Base-by-base conservation (phyloP, 2,888 invertebrate genomes). In the Metopia argyrocephala region DNA sequence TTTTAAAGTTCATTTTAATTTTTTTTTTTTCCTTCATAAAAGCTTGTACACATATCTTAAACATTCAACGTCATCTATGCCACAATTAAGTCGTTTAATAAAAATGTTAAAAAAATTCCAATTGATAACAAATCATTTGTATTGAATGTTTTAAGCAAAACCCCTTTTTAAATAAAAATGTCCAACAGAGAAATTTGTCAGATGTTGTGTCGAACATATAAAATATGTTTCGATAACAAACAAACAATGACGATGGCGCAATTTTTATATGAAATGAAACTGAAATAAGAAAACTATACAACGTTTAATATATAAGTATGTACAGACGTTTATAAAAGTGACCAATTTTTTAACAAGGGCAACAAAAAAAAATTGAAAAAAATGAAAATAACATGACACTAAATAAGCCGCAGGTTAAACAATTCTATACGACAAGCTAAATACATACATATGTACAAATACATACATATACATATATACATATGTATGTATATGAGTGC, bases 321-420 rank as follows among this genome's bases (percentile, higher is more conserved):
- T n/a, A n/a, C n/a, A n/a, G n/a, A n/a, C n/a, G n/a, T n/a, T n/a
- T n/a, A n/a, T n/a, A n/a, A n/a, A n/a, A n/a, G 52, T 57, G 38
- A 46, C 50, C 20, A 69, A 81, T 23, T 57, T 61, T 21, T 38
- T 57, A 68, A 70, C 79, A 69, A 70, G 62, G 59, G 48, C 15
- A 65, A 9, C 38, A 57, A 73, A 50, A 50, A 21, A 70, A 59
- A 46, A 50, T 23, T 18, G 66, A 46, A 59, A 78, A 70, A 12
- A 64, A 21, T 48, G 21, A 31, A 52, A 62, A 78, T 54, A 82
- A 84, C 83, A 82, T 83, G 82, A 83, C 83, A 83, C 76, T 82
- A 80, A 83, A 84, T 81, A 82, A 83, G 84, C 84, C 82, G 82
- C 78, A 84, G 84, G 84, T 82, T 82, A 81, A 75, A n/a, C n/a